phyloP scores from a whole-genome alignment of 2,888 invertebrate species.

The Steinernema carpocapsae region DNA sequence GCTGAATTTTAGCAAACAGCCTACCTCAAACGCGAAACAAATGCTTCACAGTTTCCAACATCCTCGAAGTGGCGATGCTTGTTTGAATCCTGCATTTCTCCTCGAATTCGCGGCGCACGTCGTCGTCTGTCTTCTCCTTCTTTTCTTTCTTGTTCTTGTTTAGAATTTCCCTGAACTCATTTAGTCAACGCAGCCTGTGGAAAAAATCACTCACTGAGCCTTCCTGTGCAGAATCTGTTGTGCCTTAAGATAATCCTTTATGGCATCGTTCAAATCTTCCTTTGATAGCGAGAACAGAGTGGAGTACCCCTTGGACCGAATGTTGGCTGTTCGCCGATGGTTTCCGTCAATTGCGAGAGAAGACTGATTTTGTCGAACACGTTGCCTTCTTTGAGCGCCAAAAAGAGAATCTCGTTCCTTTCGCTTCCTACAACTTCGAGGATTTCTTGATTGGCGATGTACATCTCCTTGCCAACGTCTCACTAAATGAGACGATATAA shows the following conservation, averaged over 20 bases:
- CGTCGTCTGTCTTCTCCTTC: slow-evolving; percentile 37
- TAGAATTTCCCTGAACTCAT: slow-evolving; percentile 51
- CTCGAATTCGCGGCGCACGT: slow-evolving; percentile 43
- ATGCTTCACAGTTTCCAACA: slow-evolving; percentile 58
- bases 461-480: slow-evolving; percentile 94
- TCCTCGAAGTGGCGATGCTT: slow-evolving; percentile 56
- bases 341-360: slow-evolving; percentile 83
- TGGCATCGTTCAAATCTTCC: slow-evolving; percentile 83
- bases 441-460: slow-evolving; percentile 85
- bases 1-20: too few species aligned
- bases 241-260: slow-evolving; percentile 88
- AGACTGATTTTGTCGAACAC: slow-evolving; percentile 94
- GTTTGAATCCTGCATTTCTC: slow-evolving; percentile 52
- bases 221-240: slow-evolving; percentile 83
- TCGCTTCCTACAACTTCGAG: slow-evolving; percentile 83
- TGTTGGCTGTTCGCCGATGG: slow-evolving; percentile 87
- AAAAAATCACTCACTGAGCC: slow-evolving; percentile 75
- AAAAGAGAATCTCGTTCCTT: slow-evolving; percentile 80
- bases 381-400: slow-evolving; percentile 85
- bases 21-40: too few species aligned
- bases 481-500: too few species aligned
- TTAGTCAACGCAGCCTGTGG: too few species aligned
- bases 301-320: slow-evolving; percentile 88
- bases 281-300: slow-evolving; percentile 89
- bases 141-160: slow-evolving; percentile 54